Base-by-base conservation (phyloP, 2,797 vertebrate genomes). In the Melanotaenia nigrans region DNA sequence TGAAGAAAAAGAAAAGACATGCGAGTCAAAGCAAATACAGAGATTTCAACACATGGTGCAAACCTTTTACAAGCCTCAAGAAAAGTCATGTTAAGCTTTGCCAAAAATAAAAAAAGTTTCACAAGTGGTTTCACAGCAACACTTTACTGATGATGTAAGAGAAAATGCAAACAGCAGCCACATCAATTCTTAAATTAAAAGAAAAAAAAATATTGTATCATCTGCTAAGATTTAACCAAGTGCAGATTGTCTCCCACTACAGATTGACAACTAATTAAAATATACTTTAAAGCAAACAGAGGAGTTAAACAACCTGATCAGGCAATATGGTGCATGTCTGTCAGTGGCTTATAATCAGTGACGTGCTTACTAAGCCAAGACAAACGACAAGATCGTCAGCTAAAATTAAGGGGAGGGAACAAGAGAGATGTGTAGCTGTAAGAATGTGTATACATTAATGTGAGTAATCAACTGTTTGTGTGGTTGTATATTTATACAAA, bases 401-500 rank as follows among this genome's bases (percentile, higher is more conserved):
- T 8, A 33, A 53, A 74, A 54, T 32, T 25, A 6, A 28, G n/a
- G 0, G 5, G 14, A 45, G 28, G 11, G 32, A 73, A 38, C 9
- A 53, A 70, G 59, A 53, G 13, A 24, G 18, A 49, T 32, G 16
- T 64, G 58, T 65, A 45, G 5, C 45, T 62, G 60, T 49, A 61
- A 32, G 20, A 51, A 22, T 65, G 35, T 77, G 65, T 75, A 25
- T 25, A 59, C 57, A 59, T 72, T 64, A 38, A 54, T 14, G 28
- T 56, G 33, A 25, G 24, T 24, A 55, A 75, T 65, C 32, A 61
- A 22, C 33, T 3, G 57, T 47, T 0, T 69, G 45, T 74, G 68
- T 35, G 53, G 14, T 55, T 82, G 54, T 57, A 72, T 81, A 28
- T 87, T 75, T 80, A 68, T 68, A 57, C 1, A 22, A 62, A 13